These are phyloP conservation scores for Dicyrtoma fusca DNA, from an alignment of 2,888 invertebrate genomes.

Conservation along the genomic window DNA sequence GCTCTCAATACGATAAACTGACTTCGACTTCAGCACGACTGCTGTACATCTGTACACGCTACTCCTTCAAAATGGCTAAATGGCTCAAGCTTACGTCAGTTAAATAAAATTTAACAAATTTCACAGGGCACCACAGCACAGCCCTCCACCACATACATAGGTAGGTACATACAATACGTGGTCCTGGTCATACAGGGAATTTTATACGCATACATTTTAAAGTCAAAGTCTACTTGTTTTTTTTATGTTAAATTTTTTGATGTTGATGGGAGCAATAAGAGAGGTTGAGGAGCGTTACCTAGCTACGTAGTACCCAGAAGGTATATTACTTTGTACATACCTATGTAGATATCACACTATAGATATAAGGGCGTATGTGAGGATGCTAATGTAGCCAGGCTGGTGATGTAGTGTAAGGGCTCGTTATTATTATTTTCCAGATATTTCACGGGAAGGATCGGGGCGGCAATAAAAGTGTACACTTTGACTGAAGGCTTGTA, in stretches of 20 bases:
- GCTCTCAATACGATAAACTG: constrained; percentile 12
- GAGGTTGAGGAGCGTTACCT: constrained; percentile 3
- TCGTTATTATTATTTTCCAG: constrained; percentile 52
- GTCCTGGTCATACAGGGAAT: neutral
- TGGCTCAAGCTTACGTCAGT: too few species aligned
- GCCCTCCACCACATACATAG: neutral
- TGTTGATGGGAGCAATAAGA: neutral
- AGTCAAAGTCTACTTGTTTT: constrained; percentile 13
- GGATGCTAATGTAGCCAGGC: too few species aligned
- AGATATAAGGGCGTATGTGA: too few species aligned
- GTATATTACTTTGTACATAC: neutral
- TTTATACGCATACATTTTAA: neutral
- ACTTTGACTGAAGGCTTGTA: constrained; percentile 57
- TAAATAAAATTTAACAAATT: too few species aligned
- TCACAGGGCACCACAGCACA: too few species aligned
- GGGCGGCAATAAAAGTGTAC: constrained; percentile 56
- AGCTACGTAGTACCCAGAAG: neutral
- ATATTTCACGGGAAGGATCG: constrained; percentile 54
- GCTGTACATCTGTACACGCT: neutral
- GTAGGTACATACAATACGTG: neutral
- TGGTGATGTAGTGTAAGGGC: constrained; percentile 31
- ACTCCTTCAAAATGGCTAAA: neutral
- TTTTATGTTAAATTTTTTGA: neutral
- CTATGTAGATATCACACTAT: too few species aligned
- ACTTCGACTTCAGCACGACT: neutral